Evolutionary conservation across 2,888 invertebrate genomes (phyloP), one percentile per base, ranked within the genome.

Genomic region (Graphium colonna): DNA sequence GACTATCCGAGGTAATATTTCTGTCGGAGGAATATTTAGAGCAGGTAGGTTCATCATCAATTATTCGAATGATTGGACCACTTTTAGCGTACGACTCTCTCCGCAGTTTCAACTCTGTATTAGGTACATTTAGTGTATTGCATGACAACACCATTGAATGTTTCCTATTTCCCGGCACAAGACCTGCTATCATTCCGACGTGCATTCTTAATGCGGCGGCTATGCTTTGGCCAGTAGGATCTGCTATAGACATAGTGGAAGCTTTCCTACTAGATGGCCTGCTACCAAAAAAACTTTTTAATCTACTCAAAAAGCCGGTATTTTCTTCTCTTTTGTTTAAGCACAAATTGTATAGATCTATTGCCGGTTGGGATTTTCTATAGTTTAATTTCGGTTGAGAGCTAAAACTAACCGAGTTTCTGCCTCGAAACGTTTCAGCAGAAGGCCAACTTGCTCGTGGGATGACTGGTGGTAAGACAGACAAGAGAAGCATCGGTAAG

Each of bases 401-500:
- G 66, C 92, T 92, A 67, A 93, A 93, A 51, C 92, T 92, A 53
- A 93, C 91, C 1, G 92, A 92, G 60, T 92, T 90, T 13, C 92
- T 74, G 0, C 91, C 91, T 55, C 91, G 86, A 75, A 88, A 91
- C 41, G 91, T 92, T 65, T 94, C 93, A 0, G 94, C 92, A 9
- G 94, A 94, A 0, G 95, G 95, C 95, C 94, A 95, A 74, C 94
- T 94, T 4, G 94, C 94, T 39, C 94, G 89, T 0, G 94, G 94
- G 50, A 94, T 94, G 47, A 94, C 94, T 1, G 94, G 94, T 0
- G 94, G 94, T 0, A 94, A 82, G 5, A 94, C 94, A 13, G 94
- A 94, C 1, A 95, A 90, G 26, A 94, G 79, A 7, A 94, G 84
- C 79, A 94, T 91, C 0, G 94, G 94, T 16, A 94, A 80, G 13